A percentile compares a stretch with the other conserved stretches of the same genome.
These are phyloP conservation scores for Mythimna ferrago DNA, from an alignment of 2,888 invertebrate genomes.

Conservation along the genomic window DNA sequence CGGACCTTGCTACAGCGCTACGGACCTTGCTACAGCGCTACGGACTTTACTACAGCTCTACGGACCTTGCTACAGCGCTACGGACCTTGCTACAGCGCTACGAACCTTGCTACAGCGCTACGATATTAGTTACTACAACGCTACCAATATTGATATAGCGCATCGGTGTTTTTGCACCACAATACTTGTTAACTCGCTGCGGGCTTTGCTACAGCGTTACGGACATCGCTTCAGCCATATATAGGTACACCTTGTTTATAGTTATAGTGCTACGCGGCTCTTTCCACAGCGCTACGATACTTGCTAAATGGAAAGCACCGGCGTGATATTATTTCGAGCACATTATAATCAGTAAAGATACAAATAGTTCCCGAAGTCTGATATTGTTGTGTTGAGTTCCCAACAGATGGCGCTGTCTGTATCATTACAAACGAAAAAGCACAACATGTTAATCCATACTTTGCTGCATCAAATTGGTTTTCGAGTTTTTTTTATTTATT, in stretches of 20 bases:
- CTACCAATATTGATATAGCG: not conserved
- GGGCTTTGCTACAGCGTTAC: not conserved
- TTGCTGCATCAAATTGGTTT: not conserved
- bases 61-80: not conserved
- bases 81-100: not conserved
- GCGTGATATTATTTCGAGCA: too few species aligned
- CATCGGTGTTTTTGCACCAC: too few species aligned
- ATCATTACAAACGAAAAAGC: not conserved
- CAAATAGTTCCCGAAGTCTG: not conserved
- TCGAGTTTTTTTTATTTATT: not conserved
- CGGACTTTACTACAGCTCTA: not conserved
- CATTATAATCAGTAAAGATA: not conserved
- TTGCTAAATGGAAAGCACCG: too few species aligned
- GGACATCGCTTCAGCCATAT: not conserved
- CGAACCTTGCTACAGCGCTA: not conserved
- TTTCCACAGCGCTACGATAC: not conserved
- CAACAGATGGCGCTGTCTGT: conserved; percentile 30
- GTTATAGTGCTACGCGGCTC: not conserved
- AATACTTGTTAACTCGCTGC: not conserved
- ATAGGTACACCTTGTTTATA: not conserved
- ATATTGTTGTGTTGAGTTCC: not conserved
- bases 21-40: not conserved
- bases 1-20: not conserved
- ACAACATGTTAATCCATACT: not conserved
- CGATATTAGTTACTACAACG: too few species aligned